These are phyloP conservation scores for Penaeus indicus DNA, from an alignment of 1,140 invertebrate genomes.

Conservation along the genomic window DNA sequence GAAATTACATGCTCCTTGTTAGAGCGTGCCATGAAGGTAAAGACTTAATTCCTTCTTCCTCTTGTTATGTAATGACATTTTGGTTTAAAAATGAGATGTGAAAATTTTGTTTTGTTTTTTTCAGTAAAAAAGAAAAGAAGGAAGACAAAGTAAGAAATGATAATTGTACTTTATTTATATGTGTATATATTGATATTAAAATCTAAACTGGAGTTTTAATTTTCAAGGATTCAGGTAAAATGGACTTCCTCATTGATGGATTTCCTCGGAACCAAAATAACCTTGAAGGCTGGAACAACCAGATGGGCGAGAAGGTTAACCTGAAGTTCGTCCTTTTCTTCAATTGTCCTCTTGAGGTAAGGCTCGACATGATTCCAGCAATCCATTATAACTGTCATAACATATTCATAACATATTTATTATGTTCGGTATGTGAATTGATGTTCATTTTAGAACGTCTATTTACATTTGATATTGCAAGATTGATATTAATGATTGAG, in stretches of 20 bases:
- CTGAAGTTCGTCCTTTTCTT: slow-evolving; percentile 94
- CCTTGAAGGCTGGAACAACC: slow-evolving; percentile 92
- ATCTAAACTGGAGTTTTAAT: slow-evolving; percentile 23
- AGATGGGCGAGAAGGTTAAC: slow-evolving; percentile 87
- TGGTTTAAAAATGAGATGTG: no score
- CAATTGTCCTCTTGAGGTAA: slow-evolving; percentile 86
- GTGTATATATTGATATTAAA: not conserved
- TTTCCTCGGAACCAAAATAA: slow-evolving; percentile 99
- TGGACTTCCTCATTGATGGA: slow-evolving; percentile 97
- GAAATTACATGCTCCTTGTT: slow-evolving; percentile 97
- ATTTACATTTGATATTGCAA: no score
- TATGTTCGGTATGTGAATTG: no score
- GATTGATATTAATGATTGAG: no score
- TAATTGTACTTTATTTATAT: not conserved
- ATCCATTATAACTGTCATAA: no score
- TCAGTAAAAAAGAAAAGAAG: not conserved
- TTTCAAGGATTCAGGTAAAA: slow-evolving; percentile 73
- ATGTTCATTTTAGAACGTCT: no score
- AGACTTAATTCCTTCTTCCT: not conserved
- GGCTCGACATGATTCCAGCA: slow-evolving; percentile 19
- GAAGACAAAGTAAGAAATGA: not conserved
- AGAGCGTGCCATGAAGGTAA: slow-evolving; percentile 74
- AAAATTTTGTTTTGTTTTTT: not conserved
- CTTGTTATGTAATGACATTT: not conserved
- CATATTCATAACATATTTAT: no score